Conservation (phyloP, 1,140 invertebrate species). For the Gryllus bimaculatus region DNA sequence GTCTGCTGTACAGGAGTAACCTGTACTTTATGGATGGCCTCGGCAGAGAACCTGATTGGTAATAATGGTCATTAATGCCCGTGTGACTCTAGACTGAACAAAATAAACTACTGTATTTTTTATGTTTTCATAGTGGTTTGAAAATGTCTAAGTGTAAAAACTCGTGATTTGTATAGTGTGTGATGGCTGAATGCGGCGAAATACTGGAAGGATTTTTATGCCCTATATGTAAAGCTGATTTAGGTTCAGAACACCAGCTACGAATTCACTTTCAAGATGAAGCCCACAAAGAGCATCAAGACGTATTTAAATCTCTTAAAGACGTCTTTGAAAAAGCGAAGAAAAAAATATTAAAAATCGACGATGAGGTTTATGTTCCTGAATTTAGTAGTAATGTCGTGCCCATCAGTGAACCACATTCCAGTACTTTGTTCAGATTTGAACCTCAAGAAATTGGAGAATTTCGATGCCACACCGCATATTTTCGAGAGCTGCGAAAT, state of each 20-base stretch:
- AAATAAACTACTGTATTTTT: no score
- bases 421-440: slow-evolving; percentile 12
- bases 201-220: slow-evolving; percentile 88
- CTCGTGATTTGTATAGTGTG: slow-evolving; percentile 26
- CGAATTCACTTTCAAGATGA: slow-evolving; percentile 79
- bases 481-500: slow-evolving; percentile 68
- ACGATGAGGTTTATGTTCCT: slow-evolving; percentile 48
- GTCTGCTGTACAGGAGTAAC: no score
- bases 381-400: slow-evolving; percentile 4
- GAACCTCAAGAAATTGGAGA: slow-evolving; percentile 58
- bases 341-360: slow-evolving; percentile 74
- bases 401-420: slow-evolving; percentile 9
- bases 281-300: slow-evolving; percentile 78
- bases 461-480: slow-evolving; percentile 57
- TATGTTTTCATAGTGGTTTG: no score
- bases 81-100: no score
- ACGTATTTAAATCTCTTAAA: slow-evolving; percentile 82
- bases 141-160: no score
- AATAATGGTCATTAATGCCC: no score
- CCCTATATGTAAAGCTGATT: slow-evolving; percentile 83
- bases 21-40: no score
- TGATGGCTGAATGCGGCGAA: slow-evolving; percentile 45
- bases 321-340: slow-evolving; percentile 81
- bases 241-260: slow-evolving; percentile 69
- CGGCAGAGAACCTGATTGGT: no score